Conservation (phyloP, 2,113 vertebrate genomes). For the Dendrocopos noguchii region DNA sequence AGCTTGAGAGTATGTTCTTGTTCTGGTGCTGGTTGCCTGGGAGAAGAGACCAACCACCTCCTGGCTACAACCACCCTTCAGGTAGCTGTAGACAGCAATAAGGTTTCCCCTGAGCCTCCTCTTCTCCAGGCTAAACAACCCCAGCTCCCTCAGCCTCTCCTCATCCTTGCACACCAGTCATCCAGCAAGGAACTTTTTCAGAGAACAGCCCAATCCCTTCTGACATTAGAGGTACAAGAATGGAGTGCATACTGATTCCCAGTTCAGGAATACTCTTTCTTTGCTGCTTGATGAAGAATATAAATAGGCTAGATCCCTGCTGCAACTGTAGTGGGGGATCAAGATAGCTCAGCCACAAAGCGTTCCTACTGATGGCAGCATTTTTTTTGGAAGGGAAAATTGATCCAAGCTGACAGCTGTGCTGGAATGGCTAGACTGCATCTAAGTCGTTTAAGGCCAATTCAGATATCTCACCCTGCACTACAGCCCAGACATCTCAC, state of each 20-base stretch:
- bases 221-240: background rate
- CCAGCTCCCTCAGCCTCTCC: too few relatives aligned
- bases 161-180: accelerated
- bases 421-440: constrained; percentile 50
- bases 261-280: background rate
- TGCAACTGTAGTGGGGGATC: constrained; percentile 44
- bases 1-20: too few relatives aligned
- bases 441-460: constrained; percentile 43
- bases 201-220: background rate
- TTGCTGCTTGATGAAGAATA: constrained; percentile 25
- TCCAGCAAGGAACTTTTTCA: background rate
- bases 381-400: constrained; percentile 62
- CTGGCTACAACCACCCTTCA: too few relatives aligned
- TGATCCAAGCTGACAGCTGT: constrained; percentile 67
- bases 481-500: background rate
- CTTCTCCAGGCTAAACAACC: too few relatives aligned
- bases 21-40: too few relatives aligned
- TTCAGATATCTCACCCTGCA: background rate
- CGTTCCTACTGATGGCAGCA: constrained; percentile 29
- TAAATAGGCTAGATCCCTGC: constrained; percentile 45
- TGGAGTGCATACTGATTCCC: background rate
- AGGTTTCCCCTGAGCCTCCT: too few relatives aligned
- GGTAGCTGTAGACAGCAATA: too few relatives aligned
- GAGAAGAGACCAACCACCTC: too few relatives aligned
- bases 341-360: constrained; percentile 61